These are phyloP conservation scores for Fistularia commersonii DNA, from an alignment of 2,797 vertebrate genomes.

Conservation along the genomic window DNA sequence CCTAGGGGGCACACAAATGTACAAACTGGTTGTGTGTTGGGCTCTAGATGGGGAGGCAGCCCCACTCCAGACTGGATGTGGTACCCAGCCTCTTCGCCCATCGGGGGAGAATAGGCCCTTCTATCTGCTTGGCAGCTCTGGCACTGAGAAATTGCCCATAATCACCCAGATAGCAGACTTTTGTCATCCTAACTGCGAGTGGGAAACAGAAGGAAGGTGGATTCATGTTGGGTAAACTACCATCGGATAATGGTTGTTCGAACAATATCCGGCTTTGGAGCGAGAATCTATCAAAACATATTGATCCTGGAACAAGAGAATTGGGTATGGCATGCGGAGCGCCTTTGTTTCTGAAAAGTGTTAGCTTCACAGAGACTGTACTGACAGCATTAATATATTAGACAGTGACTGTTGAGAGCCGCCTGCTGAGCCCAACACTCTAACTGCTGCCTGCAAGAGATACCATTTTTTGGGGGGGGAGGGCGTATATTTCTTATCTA, in stretches of 20 bases:
- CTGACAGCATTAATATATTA: conserved; percentile 81
- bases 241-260: conserved; percentile 78
- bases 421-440: conserved; percentile 63
- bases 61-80: conserved; percentile 53
- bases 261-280: conserved; percentile 79
- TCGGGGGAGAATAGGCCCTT: conserved; percentile 71
- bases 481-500: conserved; percentile 43
- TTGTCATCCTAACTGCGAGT: conserved; percentile 75
- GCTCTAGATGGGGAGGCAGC: conserved; percentile 49
- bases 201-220: conserved; percentile 71
- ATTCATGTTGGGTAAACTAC: conserved; percentile 83
- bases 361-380: conserved; percentile 75
- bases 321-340: conserved; percentile 73
- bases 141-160: conserved; percentile 80
- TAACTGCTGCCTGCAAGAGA: conserved; percentile 52
- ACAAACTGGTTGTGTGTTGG: conserved; percentile 34
- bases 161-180: conserved; percentile 79
- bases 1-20: conserved; percentile 54
- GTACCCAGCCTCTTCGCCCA: conserved; percentile 68
- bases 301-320: conserved; percentile 80
- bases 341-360: conserved; percentile 78
- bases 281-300: conserved; percentile 83
- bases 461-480: conserved; percentile 14
- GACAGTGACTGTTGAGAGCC: conserved; percentile 66
- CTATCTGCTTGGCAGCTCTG: conserved; percentile 72